phyloP scores from a whole-genome alignment of 2,888 invertebrate species.

The Meteorus colon region DNA sequence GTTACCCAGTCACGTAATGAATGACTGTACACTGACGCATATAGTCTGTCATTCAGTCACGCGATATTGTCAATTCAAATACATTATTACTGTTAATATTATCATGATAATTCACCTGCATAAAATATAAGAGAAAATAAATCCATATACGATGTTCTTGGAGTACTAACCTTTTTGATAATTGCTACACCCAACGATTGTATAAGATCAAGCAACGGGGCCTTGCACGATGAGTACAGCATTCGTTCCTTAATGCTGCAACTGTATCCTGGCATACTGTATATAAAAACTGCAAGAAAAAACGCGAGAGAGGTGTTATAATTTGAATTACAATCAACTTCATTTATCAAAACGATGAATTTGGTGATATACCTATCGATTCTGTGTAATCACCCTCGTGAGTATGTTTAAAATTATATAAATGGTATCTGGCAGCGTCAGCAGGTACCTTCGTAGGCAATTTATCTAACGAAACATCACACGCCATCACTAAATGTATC shows the following conservation, averaged over 20 bases:
- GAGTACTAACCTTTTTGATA: constrained; percentile 85
- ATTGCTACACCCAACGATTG: constrained; percentile 86
- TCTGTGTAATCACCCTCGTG: constrained; percentile 94
- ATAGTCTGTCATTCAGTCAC: too few relatives aligned
- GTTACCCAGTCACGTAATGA: too few relatives aligned
- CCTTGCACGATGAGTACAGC: constrained; percentile 99
- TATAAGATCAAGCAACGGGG: constrained; percentile 89
- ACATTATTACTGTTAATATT: constrained; percentile 13
- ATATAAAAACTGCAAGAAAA: constrained; percentile 87
- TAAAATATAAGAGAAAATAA: neutral
- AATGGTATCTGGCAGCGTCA: constrained; percentile 92
- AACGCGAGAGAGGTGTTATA: neutral
- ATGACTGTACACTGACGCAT: too few relatives aligned
- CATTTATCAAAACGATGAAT: neutral
- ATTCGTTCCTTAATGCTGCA: constrained; percentile 98
- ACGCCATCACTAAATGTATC: constrained; percentile 87
- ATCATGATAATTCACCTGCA: neutral
- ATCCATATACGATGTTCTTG: constrained; percentile 19
- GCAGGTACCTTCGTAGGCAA: constrained; percentile 87
- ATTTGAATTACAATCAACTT: neutral
- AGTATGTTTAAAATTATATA: constrained; percentile 92
- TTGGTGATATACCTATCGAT: constrained; percentile 80
- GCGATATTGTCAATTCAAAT: neutral
- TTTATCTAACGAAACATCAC: constrained; percentile 80
- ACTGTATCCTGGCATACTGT: constrained; percentile 98